Base-by-base conservation (phyloP, 2,797 vertebrate species). In the Rhinoraja longicauda region DNA sequence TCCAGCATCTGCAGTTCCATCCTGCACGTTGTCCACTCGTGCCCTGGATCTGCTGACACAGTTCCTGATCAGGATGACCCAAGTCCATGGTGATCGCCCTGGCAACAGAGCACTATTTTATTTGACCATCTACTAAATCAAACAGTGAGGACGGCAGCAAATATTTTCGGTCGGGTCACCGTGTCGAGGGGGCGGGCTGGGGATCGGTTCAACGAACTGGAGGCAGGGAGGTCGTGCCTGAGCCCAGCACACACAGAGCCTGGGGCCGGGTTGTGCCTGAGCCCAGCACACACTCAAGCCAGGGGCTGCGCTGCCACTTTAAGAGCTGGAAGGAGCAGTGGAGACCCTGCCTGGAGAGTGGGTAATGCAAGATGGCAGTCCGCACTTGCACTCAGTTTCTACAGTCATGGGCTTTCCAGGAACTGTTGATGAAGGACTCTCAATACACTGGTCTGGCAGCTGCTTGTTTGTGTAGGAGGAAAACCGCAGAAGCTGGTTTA, bases 201-300 rank as follows among this genome's bases (percentile, higher is more conserved):
- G n/a, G 82, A 53, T 86, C 82, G 62, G 82, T 17, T 86, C 57
- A 62, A 86, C n/a, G 82, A 86, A 15, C 82, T n/a, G 82, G 13
- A 62, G 81, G 53, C 45, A 82, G 57, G 82, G 10, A 62, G 82
- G 53, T 26, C 10, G 81, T 29, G 24, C 12, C 29, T 32, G 57
- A 6, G 29, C 1, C 1, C 29, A 62, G 59, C 57, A 15, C 12
- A 2, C 39, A 3, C 8, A 7, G 79, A 4, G 45, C 29, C 78
- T 81, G 78, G n/a, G n/a, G n/a, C n/a, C n/a, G n/a, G 82, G 53
- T 26, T 10, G 81, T 29, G 24, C 12, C 29, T 32, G 57, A 6
- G 29, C 1, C 21, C 24, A 79, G 21, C 36, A 45, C 19, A 45
- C 19, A 1, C 77, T 15, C 8, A 12, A 6, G 4, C 53, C 45